These are phyloP conservation scores for Acleris sparsana DNA, from an alignment of 2,888 invertebrate species.

Conservation along the genomic window DNA sequence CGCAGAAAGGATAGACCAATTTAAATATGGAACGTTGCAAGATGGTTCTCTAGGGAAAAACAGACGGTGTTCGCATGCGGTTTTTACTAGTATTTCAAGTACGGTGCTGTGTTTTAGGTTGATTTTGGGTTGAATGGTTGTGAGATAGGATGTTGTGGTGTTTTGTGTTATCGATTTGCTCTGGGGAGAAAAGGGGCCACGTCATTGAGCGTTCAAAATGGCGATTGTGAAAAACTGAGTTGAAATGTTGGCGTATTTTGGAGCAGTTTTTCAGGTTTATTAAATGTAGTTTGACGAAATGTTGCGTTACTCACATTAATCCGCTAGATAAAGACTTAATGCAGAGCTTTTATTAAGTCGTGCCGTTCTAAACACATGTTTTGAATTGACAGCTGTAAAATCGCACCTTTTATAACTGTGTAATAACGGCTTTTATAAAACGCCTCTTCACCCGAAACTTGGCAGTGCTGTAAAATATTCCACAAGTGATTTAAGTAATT, in stretches of 20 bases:
- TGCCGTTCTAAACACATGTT: no score
- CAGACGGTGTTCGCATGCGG: conserved; percentile 50
- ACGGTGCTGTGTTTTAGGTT: conserved; percentile 37
- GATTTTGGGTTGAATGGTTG: conserved; percentile 46
- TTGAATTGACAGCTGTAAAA: no score
- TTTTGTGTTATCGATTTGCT: conserved; percentile 72
- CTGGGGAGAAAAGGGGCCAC: conserved; percentile 65
- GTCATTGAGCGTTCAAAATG: conserved; percentile 56
- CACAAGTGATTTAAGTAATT: no score
- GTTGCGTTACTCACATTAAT: no score
- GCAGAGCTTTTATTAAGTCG: no score
- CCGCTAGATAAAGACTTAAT: no score
- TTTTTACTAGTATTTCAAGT: conserved; percentile 44
- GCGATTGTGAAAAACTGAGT: conserved; percentile 41
- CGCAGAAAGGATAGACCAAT: conserved; percentile 70
- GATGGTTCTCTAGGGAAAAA: conserved; percentile 83
- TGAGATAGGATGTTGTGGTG: conserved; percentile 53
- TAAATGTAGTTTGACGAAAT: neutral
- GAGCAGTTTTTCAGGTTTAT: conserved; percentile 11
- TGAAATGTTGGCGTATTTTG: conserved; percentile 19
- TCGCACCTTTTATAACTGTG: no score
- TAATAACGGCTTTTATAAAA: no score
- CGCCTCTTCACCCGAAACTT: no score
- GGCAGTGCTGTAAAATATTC: no score
- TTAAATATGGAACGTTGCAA: conserved; percentile 77